A percentile compares a stretch with the other conserved stretches of the same genome.
phyloP scores from a whole-genome alignment of 2,113 vertebrate genomes.

The Motacilla tschutschensis region DNA sequence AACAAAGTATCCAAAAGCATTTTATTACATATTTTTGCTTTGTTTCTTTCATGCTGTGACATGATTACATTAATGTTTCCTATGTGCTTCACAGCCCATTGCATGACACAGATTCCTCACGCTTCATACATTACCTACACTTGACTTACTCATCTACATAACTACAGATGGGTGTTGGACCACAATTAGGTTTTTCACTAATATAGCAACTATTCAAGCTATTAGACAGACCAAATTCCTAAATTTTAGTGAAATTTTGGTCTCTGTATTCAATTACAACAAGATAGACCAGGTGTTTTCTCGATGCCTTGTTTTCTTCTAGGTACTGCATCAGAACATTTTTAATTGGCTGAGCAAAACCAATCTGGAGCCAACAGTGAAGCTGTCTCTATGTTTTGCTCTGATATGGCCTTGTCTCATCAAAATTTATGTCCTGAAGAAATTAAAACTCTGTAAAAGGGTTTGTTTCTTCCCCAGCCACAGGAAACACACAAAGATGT shows the following conservation, averaged over 20 bases:
- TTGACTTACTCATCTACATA: background rate
- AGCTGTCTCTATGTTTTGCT: background rate
- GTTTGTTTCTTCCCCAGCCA: background rate
- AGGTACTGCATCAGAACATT: background rate
- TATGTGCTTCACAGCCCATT: fast-evolving
- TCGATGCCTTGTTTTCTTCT: background rate
- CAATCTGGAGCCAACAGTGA: background rate
- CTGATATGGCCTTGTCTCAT: background rate
- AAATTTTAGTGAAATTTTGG: background rate
- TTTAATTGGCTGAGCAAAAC: background rate
- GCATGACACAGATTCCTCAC: background rate
- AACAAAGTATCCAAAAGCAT: background rate
- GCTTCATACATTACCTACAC: background rate
- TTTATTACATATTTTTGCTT: background rate
- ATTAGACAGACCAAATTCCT: background rate
- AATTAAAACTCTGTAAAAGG: background rate
- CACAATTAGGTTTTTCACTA: background rate
- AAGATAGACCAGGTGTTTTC: background rate
- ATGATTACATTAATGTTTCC: background rate
- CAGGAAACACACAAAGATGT: background rate
- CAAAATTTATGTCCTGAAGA: background rate
- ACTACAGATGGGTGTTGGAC: background rate
- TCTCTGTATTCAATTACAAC: background rate
- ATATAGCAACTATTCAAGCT: background rate
- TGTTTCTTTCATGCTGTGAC: background rate